Percentiles rank a stretch among this genome's conserved stretches.
phyloP scores from a whole-genome alignment of 2,113 vertebrate genomes.

The Tricholaema leucomelas region DNA sequence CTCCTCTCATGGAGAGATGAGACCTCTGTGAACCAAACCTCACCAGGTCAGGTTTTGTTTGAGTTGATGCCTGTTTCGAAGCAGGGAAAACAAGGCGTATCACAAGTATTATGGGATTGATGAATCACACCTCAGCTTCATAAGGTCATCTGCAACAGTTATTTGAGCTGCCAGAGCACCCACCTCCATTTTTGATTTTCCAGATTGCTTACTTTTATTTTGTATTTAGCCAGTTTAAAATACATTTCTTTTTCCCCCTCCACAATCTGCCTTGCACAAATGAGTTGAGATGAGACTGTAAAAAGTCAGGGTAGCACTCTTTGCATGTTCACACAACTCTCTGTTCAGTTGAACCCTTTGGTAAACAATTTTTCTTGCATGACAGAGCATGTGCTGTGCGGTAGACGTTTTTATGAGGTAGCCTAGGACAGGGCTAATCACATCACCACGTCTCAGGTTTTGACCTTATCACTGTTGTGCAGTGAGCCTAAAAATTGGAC shows the following conservation, averaged over 20 bases:
- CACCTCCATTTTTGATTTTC: slow-evolving; percentile 34
- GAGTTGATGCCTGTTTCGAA: not conserved
- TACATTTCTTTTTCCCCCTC: too few species aligned
- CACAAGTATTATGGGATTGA: slow-evolving; percentile 32
- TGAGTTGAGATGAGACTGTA: not conserved
- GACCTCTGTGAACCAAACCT: slow-evolving; percentile 39
- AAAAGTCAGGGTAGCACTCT: not conserved
- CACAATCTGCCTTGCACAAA: not conserved
- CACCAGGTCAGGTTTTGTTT: slow-evolving; percentile 52
- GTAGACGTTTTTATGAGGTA: slow-evolving; percentile 66
- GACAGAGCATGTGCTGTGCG: slow-evolving; percentile 35
- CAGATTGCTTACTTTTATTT: not conserved
- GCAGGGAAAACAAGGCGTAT: not conserved
- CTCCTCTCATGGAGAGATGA: slow-evolving; percentile 31
- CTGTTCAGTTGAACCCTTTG: not conserved
- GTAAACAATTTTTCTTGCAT: slow-evolving; percentile 54
- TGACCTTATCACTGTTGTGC: slow-evolving; percentile 71
- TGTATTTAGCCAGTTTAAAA: not conserved
- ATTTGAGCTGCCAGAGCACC: slow-evolving; percentile 36
- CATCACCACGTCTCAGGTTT: slow-evolving; percentile 55
- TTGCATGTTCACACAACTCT: not conserved
- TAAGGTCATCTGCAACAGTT: slow-evolving; percentile 25
- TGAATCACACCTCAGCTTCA: slow-evolving; percentile 20
- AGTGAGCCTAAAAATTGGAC: slow-evolving; percentile 72
- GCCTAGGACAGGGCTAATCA: slow-evolving; percentile 60